Evolutionary conservation across 2,113 vertebrate species (phyloP).

Genomic region (Plecotus auritus): DNA sequence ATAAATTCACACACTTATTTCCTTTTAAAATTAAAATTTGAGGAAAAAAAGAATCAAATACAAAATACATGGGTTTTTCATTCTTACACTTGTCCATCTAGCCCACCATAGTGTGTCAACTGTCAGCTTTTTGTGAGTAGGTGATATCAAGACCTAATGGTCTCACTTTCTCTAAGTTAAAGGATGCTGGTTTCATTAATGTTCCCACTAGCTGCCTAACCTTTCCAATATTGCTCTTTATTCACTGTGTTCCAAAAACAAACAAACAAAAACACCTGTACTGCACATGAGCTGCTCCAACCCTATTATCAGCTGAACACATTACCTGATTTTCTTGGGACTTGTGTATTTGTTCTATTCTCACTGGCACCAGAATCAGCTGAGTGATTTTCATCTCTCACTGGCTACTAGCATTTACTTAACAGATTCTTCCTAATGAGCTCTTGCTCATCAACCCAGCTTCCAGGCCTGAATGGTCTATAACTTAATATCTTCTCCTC

Average conservation of each 20-base stretch:
- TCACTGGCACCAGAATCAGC: no score
- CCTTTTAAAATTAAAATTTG: background rate
- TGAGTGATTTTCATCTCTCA: background rate
- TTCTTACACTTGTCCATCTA: background rate
- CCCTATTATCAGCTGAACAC: background rate
- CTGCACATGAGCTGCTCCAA: no score
- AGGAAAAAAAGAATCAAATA: background rate
- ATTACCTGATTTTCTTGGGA: background rate
- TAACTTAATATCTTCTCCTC: background rate
- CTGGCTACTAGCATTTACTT: background rate
- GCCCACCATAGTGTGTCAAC: no score
- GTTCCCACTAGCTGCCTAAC: background rate
- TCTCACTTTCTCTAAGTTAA: background rate
- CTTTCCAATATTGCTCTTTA: background rate
- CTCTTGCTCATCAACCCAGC: background rate
- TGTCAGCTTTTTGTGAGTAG: background rate
- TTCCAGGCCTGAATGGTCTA: background rate
- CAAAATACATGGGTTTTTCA: background rate
- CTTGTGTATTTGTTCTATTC: background rate
- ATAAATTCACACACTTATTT: background rate
- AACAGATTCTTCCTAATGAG: background rate
- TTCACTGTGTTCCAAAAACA: background rate
- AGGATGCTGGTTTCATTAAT: background rate
- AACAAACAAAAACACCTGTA: background rate
- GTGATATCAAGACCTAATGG: rapidly evolving